Base-by-base conservation (phyloP, 2,113 vertebrate species). In the Coptodon rendalli region DNA sequence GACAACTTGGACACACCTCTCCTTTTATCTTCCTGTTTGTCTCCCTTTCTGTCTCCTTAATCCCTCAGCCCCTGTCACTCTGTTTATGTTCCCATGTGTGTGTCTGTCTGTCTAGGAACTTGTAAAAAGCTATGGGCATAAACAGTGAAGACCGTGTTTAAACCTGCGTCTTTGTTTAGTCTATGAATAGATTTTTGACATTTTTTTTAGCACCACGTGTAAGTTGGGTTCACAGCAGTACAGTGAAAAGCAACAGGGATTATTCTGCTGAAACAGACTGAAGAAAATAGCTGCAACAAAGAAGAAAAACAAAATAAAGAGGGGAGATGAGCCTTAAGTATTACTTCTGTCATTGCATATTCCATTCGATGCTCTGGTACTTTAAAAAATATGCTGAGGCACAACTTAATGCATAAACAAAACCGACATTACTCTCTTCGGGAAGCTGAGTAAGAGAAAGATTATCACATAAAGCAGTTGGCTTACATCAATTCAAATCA, bases 1-100 rank as follows among this genome's bases (percentile, higher is more conserved):
- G 91, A 91, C 78, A 68, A 66, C 34, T 61, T 54, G 5, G 91
- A 90, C 93, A 92, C 91, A 81, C 94, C 93, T 89, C 81, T 84
- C 63, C 76, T 90, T 93, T 95, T 80, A 94, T 94, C 91, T 87
- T 6, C 38, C 82, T 82, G 63, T 38, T 85, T 68, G 80, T 80
- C 84, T 80, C 82, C 56, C 27, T 87, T 71, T 90, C 86, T 36
- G 57, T 81, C 48, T 56, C 81, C 9, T 68, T 90, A 90, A 94
- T 88, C 87, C 76, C 82, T 83, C 87, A 71, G n/a, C 73, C 73
- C 54, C 59, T 71, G 83, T 82, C 85, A 29, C 78, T 71, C 14
- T 87, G 87, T 92, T 93, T 90, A 80, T 89, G 84, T 89, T 53
- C 52, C 54, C 14, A n/a, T 50, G 54, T 73, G 68, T 73, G 22